Percentiles rank a stretch among this genome's conserved stretches.
Evolutionary conservation across 2,113 vertebrate species (phyloP).

Genomic region (Coptodon bakossiorum): DNA sequence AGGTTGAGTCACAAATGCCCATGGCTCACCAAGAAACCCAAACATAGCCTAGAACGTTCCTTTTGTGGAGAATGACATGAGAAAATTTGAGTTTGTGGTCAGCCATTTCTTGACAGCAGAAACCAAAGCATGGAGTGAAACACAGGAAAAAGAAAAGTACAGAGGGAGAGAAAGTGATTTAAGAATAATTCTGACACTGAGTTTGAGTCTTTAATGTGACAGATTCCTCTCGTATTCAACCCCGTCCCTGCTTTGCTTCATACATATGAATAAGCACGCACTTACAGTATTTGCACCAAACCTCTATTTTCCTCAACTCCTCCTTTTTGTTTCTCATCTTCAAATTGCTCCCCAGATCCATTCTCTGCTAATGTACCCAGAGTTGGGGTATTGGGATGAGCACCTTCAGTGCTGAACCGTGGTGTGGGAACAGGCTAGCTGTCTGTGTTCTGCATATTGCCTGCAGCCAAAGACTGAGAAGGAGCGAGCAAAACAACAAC

Average conservation of each 20-base stretch:
- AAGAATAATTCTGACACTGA: neutral
- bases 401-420: constrained; percentile 41
- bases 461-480: constrained; percentile 64
- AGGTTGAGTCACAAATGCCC: constrained; percentile 29
- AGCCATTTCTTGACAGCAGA: constrained; percentile 26
- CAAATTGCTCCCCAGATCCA: neutral
- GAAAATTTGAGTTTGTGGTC: constrained; percentile 54
- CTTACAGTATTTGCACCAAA: neutral
- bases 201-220: neutral
- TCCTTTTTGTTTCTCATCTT: neutral
- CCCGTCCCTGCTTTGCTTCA: neutral
- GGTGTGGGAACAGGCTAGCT: constrained; percentile 56
- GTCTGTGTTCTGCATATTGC: constrained; percentile 69
- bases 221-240: neutral
- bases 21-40: constrained; percentile 40
- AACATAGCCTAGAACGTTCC: constrained; percentile 45
- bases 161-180: neutral
- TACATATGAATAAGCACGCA: neutral
- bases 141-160: neutral
- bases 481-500: constrained; percentile 70
- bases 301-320: neutral
- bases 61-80: constrained; percentile 43
- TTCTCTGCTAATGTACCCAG: constrained; percentile 16
- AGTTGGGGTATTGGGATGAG: constrained; percentile 41
- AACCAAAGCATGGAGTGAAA: constrained; percentile 27